These are phyloP conservation scores for Beris chalybata DNA, from an alignment of 2,888 invertebrate species.

Conservation along the genomic window DNA sequence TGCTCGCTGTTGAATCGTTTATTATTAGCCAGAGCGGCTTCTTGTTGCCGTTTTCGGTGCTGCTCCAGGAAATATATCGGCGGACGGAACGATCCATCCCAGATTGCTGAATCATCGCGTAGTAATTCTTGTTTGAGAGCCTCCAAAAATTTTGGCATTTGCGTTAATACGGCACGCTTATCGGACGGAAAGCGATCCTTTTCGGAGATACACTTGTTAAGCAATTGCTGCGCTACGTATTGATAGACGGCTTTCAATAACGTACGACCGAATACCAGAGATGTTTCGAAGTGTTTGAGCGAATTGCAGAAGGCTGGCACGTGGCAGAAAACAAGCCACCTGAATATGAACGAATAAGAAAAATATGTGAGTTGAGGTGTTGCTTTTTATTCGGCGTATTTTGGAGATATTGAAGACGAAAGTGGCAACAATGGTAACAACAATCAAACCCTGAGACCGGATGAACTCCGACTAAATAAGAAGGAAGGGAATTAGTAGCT, in stretches of 20 bases:
- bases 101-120: constrained; percentile 83
- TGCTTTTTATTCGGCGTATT: neutral
- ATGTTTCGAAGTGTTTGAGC: constrained; percentile 85
- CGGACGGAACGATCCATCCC: constrained; percentile 85
- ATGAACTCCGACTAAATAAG: too few relatives aligned
- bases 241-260: constrained; percentile 80
- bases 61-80: constrained; percentile 52
- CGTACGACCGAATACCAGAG: constrained; percentile 87
- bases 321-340: constrained; percentile 94
- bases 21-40: constrained; percentile 45
- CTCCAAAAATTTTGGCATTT: constrained; percentile 90
- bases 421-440: constrained; percentile 31
- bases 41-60: constrained; percentile 53
- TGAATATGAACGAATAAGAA: constrained; percentile 45
- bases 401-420: neutral
- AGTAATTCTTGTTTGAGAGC: constrained; percentile 87
- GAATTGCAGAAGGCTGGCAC: constrained; percentile 95
- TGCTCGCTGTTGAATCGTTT: constrained; percentile 32
- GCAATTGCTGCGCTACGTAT: constrained; percentile 80
- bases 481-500: too few relatives aligned
- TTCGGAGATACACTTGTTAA: constrained; percentile 89
- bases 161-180: constrained; percentile 76
- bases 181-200: constrained; percentile 88
- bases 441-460: too few relatives aligned
- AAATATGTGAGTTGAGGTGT: too few relatives aligned